These are phyloP conservation scores for Scleropages formosus DNA, from an alignment of 2,797 vertebrate genomes.

Conservation along the genomic window DNA sequence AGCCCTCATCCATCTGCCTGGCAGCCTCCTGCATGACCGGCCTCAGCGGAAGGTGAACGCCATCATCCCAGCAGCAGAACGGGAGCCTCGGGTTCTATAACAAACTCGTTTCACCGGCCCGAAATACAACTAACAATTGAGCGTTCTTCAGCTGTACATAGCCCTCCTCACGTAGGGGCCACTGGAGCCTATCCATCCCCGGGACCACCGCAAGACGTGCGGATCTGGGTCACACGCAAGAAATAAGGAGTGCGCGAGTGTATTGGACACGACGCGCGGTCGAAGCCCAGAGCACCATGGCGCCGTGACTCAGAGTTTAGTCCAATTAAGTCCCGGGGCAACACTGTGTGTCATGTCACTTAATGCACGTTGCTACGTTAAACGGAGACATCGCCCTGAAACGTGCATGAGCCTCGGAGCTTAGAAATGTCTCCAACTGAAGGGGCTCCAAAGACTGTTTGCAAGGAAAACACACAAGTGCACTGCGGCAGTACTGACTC, in stretches of 20 bases:
- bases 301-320: slow-evolving; percentile 63
- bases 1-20: no score
- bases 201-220: slow-evolving; percentile 14
- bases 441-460: no score
- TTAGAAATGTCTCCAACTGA: no score
- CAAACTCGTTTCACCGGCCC: not conserved
- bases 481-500: no score
- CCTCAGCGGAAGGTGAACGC: no score
- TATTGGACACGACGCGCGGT: slow-evolving; percentile 62
- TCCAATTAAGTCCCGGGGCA: slow-evolving; percentile 64
- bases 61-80: no score
- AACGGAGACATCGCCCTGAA: slow-evolving; percentile 63
- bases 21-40: no score
- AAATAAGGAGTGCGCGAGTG: slow-evolving; percentile 44
- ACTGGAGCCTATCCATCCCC: not conserved
- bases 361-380: slow-evolving; percentile 33
- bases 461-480: no score
- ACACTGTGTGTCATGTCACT: not conserved
- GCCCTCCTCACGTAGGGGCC: slow-evolving; percentile 11
- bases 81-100: no score
- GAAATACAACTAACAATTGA: slow-evolving; percentile 17
- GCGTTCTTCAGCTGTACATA: not conserved
- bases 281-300: slow-evolving; percentile 59
- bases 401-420: slow-evolving; percentile 40
- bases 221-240: slow-evolving; percentile 61